Percentiles rank a stretch among this genome's conserved stretches.
Evolutionary conservation across 2,797 vertebrate genomes (phyloP).

Genomic region (Melanotaenia pygmaea): DNA sequence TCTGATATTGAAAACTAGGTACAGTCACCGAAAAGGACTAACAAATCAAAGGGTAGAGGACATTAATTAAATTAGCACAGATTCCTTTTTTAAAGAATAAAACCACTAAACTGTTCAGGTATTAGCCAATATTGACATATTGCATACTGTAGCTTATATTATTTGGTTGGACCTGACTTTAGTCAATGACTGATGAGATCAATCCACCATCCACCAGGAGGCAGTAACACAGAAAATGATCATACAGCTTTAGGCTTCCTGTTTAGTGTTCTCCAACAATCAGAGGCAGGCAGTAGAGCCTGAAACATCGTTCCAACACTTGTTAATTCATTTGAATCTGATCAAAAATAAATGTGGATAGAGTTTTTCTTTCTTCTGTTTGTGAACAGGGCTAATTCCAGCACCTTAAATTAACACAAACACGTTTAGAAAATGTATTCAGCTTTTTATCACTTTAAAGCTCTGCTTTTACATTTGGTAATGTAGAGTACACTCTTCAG

Average conservation of each 20-base stretch:
- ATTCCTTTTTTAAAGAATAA: neutral
- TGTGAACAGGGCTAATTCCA: neutral
- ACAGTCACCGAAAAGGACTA: neutral
- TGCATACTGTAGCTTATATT: neutral
- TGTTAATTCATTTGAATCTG: too few species aligned
- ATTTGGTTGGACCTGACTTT: conserved; percentile 6
- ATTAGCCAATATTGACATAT: neutral
- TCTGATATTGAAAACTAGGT: neutral
- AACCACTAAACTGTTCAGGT: neutral
- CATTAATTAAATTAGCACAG: neutral
- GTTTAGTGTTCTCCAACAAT: neutral
- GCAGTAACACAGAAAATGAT: conserved; percentile 30
- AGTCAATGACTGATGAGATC: neutral
- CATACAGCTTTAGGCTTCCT: neutral
- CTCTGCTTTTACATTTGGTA: too few species aligned
- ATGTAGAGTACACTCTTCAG: neutral
- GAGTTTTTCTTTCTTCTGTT: neutral
- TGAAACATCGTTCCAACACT: too few species aligned
- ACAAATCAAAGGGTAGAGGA: neutral
- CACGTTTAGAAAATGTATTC: neutral
- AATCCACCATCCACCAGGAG: conserved; percentile 47
- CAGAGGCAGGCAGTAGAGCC: neutral
- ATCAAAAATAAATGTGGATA: too few species aligned
- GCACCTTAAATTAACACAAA: neutral
- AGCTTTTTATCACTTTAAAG: neutral